Evolutionary conservation across 2,888 invertebrate genomes (phyloP), one percentile per base, ranked within the genome.

Genomic region (Mimas tiliae): DNA sequence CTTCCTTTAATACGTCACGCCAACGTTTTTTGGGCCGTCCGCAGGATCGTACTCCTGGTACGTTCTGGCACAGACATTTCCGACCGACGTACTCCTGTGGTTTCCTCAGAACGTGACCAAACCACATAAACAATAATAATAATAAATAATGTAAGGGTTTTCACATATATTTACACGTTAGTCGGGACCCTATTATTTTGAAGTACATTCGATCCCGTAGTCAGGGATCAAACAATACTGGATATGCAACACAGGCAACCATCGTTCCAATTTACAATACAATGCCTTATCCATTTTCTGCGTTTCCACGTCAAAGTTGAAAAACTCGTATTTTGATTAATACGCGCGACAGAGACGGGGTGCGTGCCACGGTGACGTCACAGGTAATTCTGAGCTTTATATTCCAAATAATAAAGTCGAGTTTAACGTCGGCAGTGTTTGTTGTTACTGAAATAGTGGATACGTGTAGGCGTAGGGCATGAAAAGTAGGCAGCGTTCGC

Each of bases 251-350:
- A 70, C 81, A 81, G 79, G 80, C 85, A 88, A 86, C 89, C 86
- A 89, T 90, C 89, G 90, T 92, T 93, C 92, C 93, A 93, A 93
- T 93, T 93, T 93, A 88, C 87, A 84, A 90, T 90, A 93, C 93
- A 93, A 93, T 92, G 84, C 91, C 92, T 91, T 93, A 93, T 92
- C 93, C 93, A 93, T 92, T 92, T 90, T 88, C 92, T 87, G 86
- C 88, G 87, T 91, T 88, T 91, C 91, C 82, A 89, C 90, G 93
- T 93, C 93, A 93, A 93, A 92, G 91, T 90, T 88, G 90, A 90
- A 88, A 72, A 88, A 89, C 89, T 87, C 83, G 88, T 91, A 91
- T 93, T 93, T 92, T 93, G 93, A 93, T 93, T 93, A 93, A 93
- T 93, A 91, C 87, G 91, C 87, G 90, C 81, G 90, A 93, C 90